Percentiles rank a stretch among this genome's conserved stretches.
These are phyloP conservation scores for Elysia chlorotica DNA, from an alignment of 1,140 invertebrate genomes.

Conservation along the genomic window DNA sequence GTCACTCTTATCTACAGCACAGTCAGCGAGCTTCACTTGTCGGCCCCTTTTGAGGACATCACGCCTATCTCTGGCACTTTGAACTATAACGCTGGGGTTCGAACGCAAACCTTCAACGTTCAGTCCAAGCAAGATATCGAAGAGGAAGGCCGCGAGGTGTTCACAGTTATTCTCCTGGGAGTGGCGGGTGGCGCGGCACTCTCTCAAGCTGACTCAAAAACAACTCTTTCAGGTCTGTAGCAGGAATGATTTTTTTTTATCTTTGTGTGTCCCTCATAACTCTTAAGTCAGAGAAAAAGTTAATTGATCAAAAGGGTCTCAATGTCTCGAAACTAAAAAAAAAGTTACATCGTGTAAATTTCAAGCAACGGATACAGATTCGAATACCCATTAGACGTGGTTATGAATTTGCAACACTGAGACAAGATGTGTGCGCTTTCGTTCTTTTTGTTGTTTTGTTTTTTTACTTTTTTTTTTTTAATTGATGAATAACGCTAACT, in stretches of 20 bases:
- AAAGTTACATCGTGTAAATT: no score
- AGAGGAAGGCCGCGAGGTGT: slow-evolving; percentile 54
- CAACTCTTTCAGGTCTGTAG: slow-evolving; percentile 49
- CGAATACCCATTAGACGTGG: no score
- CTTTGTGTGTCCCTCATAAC: not conserved
- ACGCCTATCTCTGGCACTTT: slow-evolving; percentile 51
- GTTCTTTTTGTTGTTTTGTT: no score
- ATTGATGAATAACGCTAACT: no score
- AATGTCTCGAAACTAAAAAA: no score
- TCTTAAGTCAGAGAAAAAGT: no score
- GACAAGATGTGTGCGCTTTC: no score
- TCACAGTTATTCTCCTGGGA: slow-evolving; percentile 46
- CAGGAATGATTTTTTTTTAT: not conserved
- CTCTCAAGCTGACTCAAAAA: slow-evolving; percentile 32
- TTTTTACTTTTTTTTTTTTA: no score
- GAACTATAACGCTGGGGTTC: slow-evolving; percentile 30
- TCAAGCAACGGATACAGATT: no score
- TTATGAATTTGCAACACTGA: no score
- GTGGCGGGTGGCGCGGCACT: slow-evolving; percentile 49
- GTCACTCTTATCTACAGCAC: slow-evolving; percentile 38
- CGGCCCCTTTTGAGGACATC: slow-evolving; percentile 43
- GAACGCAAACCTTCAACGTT: slow-evolving; percentile 32
- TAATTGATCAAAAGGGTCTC: no score
- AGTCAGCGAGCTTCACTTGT: slow-evolving; percentile 39
- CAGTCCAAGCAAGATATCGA: slow-evolving; percentile 46